Evolutionary conservation across 2,797 vertebrate genomes (phyloP).

Genomic region (Sebastes diploproa): DNA sequence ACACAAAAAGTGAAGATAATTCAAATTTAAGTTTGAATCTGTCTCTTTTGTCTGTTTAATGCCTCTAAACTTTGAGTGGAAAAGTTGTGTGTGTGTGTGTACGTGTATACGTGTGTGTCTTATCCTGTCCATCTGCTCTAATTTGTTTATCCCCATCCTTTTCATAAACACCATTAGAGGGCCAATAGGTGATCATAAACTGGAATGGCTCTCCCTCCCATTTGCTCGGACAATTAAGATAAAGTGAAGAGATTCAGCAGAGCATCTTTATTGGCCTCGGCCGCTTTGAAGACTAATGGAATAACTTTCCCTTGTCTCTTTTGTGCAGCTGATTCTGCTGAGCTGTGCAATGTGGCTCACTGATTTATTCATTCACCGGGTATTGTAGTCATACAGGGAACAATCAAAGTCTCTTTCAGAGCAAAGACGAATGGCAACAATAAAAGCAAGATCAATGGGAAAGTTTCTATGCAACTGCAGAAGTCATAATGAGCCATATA

Average conservation of each 20-base stretch:
- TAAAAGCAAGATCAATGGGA: conserved; percentile 14
- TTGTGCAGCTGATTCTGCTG: conserved; percentile 20
- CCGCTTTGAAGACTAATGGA: conserved; percentile 39
- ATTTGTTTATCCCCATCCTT: conserved; percentile 65
- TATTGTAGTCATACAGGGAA: conserved; percentile 13
- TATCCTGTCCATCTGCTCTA: conserved; percentile 55
- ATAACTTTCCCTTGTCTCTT: conserved; percentile 25
- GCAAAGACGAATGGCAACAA: background rate
- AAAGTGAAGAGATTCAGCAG: conserved; percentile 49
- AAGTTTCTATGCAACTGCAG: background rate
- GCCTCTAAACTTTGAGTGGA: conserved; percentile 2
- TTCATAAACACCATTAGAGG: conserved; percentile 72
- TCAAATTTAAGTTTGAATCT: background rate
- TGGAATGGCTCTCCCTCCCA: conserved; percentile 52
- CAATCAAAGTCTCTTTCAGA: conserved; percentile 2
- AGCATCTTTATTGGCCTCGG: conserved; percentile 47
- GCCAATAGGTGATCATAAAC: conserved; percentile 69
- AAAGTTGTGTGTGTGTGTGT: conserved; percentile 19
- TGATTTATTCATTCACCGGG: conserved; percentile 19
- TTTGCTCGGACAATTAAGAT: conserved; percentile 68
- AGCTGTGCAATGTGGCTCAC: conserved; percentile 13
- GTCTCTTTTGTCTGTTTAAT: background rate
- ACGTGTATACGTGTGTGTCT: conserved; percentile 5
- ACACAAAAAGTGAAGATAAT: background rate
- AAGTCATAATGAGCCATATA: conserved; percentile 26